phyloP scores from a whole-genome alignment of 2,113 vertebrate species.

The Calidris pugnax region DNA sequence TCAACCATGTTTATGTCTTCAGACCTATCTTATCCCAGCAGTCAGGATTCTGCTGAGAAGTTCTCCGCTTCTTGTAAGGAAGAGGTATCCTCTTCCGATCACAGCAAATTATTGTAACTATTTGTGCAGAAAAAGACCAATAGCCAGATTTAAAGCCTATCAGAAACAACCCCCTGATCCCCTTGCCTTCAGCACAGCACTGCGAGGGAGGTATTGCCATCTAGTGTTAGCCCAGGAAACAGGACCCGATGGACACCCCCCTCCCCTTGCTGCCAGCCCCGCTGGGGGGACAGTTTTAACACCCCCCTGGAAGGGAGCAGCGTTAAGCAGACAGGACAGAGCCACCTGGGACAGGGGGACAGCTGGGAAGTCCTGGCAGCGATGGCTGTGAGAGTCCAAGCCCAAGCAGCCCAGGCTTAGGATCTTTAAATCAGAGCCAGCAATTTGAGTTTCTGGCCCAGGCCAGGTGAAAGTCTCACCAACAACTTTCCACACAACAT shows the following conservation, averaged over 20 bases:
- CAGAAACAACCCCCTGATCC: neutral
- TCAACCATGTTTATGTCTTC: accelerated
- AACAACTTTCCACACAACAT: accelerated
- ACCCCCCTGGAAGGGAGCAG: neutral
- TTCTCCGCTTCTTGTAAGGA: neutral
- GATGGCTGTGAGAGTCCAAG: neutral
- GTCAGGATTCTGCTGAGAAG: neutral
- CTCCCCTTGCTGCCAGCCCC: neutral
- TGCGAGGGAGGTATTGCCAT: slow-evolving; percentile 32
- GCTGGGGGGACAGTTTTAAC: accelerated
- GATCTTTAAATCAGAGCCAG: accelerated
- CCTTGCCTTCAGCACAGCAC: neutral
- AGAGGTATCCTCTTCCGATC: neutral
- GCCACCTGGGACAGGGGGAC: neutral
- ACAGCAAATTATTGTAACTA: neutral
- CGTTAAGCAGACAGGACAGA: neutral
- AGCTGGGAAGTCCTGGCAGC: neutral
- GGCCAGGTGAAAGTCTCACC: neutral
- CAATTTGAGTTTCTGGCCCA: accelerated
- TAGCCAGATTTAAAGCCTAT: neutral
- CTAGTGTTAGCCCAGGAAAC: neutral
- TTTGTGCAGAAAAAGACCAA: neutral
- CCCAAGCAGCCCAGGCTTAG: neutral
- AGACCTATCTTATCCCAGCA: neutral
- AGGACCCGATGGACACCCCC: neutral